Base-by-base conservation (phyloP, 2,888 invertebrate genomes). In the Beris chalybata region DNA sequence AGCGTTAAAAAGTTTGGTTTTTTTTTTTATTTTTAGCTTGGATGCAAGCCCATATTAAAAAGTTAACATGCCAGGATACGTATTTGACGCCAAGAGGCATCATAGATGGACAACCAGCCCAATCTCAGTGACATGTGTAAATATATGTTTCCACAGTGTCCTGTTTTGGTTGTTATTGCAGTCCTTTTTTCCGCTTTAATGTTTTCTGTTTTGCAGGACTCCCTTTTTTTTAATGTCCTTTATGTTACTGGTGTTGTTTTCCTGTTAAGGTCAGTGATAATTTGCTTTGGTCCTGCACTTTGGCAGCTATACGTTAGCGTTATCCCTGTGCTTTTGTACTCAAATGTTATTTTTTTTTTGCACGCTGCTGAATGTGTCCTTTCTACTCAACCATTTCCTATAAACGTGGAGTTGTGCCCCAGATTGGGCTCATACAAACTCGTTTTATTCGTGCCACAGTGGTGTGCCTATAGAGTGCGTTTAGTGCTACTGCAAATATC, bases 31-130 rank as follows among this genome's bases (percentile, higher is more conserved):
- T 32, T 55, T 55, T 15, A 56, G 56, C 6, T 56, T 56, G 43
- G 30, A 56, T 12, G 56, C 56, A 43, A 38, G 15, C 56, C n/a
- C 56, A 56, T 30, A 56, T 56, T 56, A 56, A 56, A 38, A 56
- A 56, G 56, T 56, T 56, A 56, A 56, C 43, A 43, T 15, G 22
- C 56, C 56, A 43, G 56, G 43, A 56, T 56, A 56, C 38, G 43
- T 38, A 43, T 56, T 56, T 56, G 56, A 56, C 56, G 43, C 56
- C 56, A 56, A 56, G 43, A 56, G 32, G 7, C 56, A 56, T 38
- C 30, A 15, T 43, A 43, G 43, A 43, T 15, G 44, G 56, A 56
- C 56, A 56, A 56, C 44, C 15, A 9, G 54, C 5, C 54, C 15
- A 32, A 54, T 54, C 31, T 29, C 54, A 56, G 13, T 56, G 56